These are phyloP conservation scores for Tachysurus vachellii DNA, from an alignment of 2,113 vertebrate species.

Conservation along the genomic window DNA sequence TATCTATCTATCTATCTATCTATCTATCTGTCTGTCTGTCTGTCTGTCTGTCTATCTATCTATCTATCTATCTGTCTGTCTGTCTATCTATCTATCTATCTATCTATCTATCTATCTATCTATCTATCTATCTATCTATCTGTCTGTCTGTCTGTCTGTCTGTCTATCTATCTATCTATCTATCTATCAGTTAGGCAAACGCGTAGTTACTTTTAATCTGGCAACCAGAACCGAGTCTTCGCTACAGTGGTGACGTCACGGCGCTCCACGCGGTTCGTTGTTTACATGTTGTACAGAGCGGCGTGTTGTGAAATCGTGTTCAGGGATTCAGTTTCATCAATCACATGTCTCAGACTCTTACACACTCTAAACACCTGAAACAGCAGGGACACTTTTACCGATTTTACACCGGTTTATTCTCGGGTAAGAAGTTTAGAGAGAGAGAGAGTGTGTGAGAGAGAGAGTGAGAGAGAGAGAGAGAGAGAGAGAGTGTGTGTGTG, in stretches of 20 bases:
- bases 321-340: conserved; percentile 46
- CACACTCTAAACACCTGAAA: not conserved
- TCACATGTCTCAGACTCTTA: not conserved
- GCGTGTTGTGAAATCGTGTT: conserved; percentile 15
- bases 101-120: too few relatives aligned
- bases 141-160: too few relatives aligned
- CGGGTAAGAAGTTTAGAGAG: not conserved
- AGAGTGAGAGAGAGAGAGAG: not conserved
- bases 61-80: too few relatives aligned
- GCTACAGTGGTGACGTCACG: conserved; percentile 46
- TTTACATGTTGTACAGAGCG: conserved; percentile 69
- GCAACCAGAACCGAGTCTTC: not conserved
- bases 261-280: conserved; percentile 65
- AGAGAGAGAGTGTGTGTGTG: not conserved
- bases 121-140: too few relatives aligned
- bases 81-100: too few relatives aligned
- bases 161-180: too few relatives aligned
- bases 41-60: too few relatives aligned
- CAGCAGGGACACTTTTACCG: not conserved
- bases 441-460: not conserved
- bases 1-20: too few relatives aligned
- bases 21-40: too few relatives aligned
- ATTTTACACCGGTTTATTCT: not conserved
- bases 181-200: not conserved
- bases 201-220: not conserved